These are phyloP conservation scores for Pachyrhynchus sulphureomaculatus DNA, from an alignment of 1,140 invertebrate genomes.

Conservation along the genomic window DNA sequence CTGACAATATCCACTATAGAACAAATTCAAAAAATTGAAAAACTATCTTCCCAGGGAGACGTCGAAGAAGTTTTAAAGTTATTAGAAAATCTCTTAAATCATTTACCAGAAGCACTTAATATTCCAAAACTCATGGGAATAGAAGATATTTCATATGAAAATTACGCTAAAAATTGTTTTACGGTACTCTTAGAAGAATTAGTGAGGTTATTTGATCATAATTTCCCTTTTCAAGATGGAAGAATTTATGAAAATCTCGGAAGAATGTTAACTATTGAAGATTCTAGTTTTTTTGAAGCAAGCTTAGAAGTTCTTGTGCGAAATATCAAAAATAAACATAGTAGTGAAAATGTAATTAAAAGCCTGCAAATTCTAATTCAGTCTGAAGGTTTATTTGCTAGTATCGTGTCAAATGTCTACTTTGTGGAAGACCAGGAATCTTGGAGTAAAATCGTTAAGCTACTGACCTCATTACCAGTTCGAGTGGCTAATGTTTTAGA, in stretches of 20 bases:
- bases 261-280: conserved; percentile 57
- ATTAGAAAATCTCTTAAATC: conserved; percentile 37
- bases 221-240: conserved; percentile 55
- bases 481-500: conserved; percentile 66
- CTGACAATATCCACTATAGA: conserved; percentile 23
- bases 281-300: conserved; percentile 56
- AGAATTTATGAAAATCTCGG: conserved; percentile 48
- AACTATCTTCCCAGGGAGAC: conserved; percentile 53
- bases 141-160: conserved; percentile 50
- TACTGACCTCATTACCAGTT: conserved; percentile 65
- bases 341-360: conserved; percentile 42
- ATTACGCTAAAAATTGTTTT: conserved; percentile 52
- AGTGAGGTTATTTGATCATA: conserved; percentile 54
- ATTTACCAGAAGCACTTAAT: conserved; percentile 64
- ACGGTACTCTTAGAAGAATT: conserved; percentile 53
- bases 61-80: conserved; percentile 44
- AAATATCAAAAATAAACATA: conserved; percentile 44
- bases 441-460: conserved; percentile 62
- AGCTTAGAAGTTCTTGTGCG: conserved; percentile 53
- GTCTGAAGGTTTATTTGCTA: conserved; percentile 59
- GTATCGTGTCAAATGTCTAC: conserved; percentile 49
- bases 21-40: conserved; percentile 47
- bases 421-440: conserved; percentile 37
- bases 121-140: conserved; percentile 59
- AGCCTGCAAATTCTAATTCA: conserved; percentile 57